Percentiles rank a stretch among this genome's conserved stretches.
Conservation (phyloP, 2,113 vertebrate species). For the Toxostoma redivivum region DNA sequence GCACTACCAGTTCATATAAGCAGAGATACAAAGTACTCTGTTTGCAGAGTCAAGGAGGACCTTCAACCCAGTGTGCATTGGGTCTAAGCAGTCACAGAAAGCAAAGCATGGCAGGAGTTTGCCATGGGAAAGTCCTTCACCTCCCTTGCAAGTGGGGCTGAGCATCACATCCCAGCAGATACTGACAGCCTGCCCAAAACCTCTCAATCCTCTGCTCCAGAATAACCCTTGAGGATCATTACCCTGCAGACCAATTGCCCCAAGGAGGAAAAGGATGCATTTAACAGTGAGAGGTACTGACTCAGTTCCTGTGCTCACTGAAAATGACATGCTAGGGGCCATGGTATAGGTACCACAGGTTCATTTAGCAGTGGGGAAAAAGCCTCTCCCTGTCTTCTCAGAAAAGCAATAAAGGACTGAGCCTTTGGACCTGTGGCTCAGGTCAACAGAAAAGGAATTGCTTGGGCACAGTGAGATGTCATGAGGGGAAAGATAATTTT, state of each 20-base stretch:
- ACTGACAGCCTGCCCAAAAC: neutral
- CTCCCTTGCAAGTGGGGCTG: neutral
- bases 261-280: neutral
- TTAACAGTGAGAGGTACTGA: neutral
- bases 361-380: neutral
- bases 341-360: neutral
- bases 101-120: neutral
- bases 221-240: neutral
- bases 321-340: neutral
- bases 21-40: neutral
- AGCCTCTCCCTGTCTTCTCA: neutral
- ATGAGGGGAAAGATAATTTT: neutral
- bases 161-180: neutral
- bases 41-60: neutral
- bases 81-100: neutral
- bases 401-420: neutral
- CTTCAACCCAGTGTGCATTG: neutral
- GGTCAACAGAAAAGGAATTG: neutral
- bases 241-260: neutral
- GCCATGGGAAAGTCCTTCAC: neutral
- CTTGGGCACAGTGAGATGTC: neutral
- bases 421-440: neutral
- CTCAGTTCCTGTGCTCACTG: neutral
- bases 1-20: neutral
- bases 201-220: neutral